phyloP scores from a whole-genome alignment of 2,113 vertebrate species.

The Calypte anna region DNA sequence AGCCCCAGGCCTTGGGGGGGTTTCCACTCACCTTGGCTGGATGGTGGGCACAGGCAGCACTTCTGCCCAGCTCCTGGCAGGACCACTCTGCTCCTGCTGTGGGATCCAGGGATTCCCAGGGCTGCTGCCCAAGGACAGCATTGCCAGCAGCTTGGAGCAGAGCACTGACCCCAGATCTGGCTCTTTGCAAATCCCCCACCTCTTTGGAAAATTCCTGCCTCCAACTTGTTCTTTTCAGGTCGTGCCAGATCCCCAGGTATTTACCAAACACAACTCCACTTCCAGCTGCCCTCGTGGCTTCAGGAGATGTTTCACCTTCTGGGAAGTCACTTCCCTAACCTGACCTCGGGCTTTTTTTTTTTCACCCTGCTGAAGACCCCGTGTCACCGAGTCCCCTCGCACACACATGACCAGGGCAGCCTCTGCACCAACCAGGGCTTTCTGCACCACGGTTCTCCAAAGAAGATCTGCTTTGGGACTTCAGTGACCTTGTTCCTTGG shows the following conservation, averaged over 20 bases:
- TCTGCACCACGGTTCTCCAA: accelerated
- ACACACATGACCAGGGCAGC: not conserved
- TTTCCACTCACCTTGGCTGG: not conserved
- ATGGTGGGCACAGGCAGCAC: not conserved
- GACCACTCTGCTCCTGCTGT: not conserved
- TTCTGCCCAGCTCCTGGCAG: not conserved
- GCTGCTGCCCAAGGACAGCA: not conserved
- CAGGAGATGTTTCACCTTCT: not conserved
- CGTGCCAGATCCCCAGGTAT: not conserved
- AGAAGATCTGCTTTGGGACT: not conserved
- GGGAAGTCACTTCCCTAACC: not conserved
- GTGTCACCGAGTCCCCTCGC: accelerated
- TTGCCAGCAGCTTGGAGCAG: not conserved
- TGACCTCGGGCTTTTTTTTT: not conserved
- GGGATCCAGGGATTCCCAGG: no score
- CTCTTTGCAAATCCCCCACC: not conserved
- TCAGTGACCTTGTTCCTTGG: not conserved
- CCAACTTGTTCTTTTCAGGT: not conserved
- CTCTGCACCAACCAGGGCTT: not conserved
- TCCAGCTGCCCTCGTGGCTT: not conserved
- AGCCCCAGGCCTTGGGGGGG: not conserved
- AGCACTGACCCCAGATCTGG: not conserved
- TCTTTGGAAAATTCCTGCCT: not conserved
- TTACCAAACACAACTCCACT: not conserved
- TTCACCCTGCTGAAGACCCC: not conserved